These are phyloP conservation scores for Hexactinellida sp. DNA, from an alignment of 37 sponge, comb jelly and placozoan species.

Conservation along the genomic window DNA sequence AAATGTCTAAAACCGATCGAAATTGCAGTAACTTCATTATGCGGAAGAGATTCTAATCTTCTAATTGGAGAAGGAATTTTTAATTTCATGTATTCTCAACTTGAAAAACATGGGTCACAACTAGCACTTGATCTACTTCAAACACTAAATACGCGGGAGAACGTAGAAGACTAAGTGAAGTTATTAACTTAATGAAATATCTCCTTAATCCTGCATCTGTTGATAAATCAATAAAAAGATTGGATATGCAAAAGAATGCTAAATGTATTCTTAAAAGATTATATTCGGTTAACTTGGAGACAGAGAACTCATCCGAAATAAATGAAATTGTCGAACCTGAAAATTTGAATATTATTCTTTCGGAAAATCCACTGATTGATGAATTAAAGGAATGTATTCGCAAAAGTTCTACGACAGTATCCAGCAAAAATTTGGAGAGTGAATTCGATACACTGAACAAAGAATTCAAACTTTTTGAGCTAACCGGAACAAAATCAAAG, in stretches of 20 bases:
- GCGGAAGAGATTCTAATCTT: neutral
- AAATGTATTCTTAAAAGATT: neutral
- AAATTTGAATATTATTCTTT: neutral
- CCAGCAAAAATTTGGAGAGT: neutral
- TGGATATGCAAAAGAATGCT: neutral
- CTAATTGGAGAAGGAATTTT: constrained; percentile 1
- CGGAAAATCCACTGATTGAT: neutral
- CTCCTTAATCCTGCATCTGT: constrained; percentile 16
- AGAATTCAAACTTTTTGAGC: constrained; percentile 12
- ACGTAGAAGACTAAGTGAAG: neutral
- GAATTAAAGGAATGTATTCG: constrained; percentile 8
- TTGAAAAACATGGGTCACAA: constrained; percentile 4
- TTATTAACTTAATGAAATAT: neutral
- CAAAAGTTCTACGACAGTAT: neutral
- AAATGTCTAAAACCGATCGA: constrained; percentile 6
- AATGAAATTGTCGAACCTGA: neutral
- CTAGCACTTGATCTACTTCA: constrained; percentile 9
- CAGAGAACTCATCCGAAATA: neutral
- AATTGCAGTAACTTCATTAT: constrained; percentile 9
- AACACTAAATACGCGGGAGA: neutral
- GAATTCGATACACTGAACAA: neutral
- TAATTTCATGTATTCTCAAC: constrained; percentile 7
- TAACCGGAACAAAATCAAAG: neutral
- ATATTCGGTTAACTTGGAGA: neutral
- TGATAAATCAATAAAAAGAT: neutral